Base-by-base conservation (phyloP, 2,888 invertebrate species). In the Bimastos eiseni region DNA sequence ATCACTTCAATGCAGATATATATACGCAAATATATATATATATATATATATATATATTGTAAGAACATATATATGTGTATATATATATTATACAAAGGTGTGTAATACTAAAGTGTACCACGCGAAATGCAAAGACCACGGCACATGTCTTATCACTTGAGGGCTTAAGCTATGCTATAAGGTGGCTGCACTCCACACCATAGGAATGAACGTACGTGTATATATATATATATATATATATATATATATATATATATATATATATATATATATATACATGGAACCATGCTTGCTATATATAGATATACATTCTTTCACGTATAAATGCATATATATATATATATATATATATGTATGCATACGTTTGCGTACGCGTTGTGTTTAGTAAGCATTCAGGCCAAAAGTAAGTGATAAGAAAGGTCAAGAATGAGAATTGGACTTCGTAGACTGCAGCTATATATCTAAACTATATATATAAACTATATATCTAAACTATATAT, bases 131-230 rank as follows among this genome's bases (percentile, higher is more conserved):
- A n/a, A n/a, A 70, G 70, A 70, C 70, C 70, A 70, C 70, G 70
- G 70, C 70, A 70, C n/a, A 70, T 70, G 70, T 70, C 70, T 70
- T 70, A 70, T 70, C 70, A 70, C 70, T 70, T 70, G 70, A 70
- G 70, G 70, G 70, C n/a, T n/a, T 70, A 30, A 70, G 70, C 70
- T 70, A 49, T 49, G 24, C 15, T 11, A 30, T 70, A 70, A 70
- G 70, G 70, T 70, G 70, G 70, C 70, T 70, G 70, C n/a, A 70
- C 30, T 30, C 70, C 17, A 70, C 24, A 49, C 49, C 24, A 49
- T 41, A 41, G 15, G 41, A 41, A 41, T 13, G 41, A 41, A 41
- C 17, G 17, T 41, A 41, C 17, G 17, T 41, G 17, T n/a, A 70
- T 70, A 70, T 30, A n/a, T 11, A 8, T n/a, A 30, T n/a, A 70